A percentile compares a stretch with the other conserved stretches of the same genome.
phyloP scores from a whole-genome alignment of 2,888 invertebrate genomes.

The Ypsolopha sequella region DNA sequence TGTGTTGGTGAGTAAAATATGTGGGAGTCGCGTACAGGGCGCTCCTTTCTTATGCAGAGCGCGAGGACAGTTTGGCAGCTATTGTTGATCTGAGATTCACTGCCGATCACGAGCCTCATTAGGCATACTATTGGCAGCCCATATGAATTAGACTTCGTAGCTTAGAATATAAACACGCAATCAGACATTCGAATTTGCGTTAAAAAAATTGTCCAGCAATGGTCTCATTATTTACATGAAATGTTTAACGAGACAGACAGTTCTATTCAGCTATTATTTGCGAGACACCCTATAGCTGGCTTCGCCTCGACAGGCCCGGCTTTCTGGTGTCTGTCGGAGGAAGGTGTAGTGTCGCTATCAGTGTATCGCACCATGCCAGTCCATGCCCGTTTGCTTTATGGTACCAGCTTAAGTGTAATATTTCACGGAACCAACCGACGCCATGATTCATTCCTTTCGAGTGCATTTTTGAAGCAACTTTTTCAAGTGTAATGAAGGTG shows the following conservation, averaged over 20 bases:
- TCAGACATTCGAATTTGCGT: too few relatives aligned
- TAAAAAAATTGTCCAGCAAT: too few relatives aligned
- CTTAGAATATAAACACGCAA: too few relatives aligned
- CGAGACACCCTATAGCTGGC: constrained; percentile 39
- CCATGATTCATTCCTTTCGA: constrained; percentile 58
- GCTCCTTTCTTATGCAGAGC: constrained; percentile 21
- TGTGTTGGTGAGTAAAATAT: constrained; percentile 69
- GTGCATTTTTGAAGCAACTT: constrained; percentile 4
- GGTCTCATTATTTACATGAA: too few relatives aligned
- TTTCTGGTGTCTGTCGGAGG: constrained; percentile 60
- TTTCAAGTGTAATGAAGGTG: constrained; percentile 6
- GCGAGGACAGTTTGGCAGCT: too few relatives aligned
- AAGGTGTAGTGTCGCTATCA: constrained; percentile 62
- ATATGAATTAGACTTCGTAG: too few relatives aligned
- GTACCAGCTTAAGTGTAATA: constrained; percentile 67
- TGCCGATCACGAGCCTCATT: too few relatives aligned
- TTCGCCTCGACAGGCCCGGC: constrained; percentile 30
- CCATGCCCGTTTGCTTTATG: constrained; percentile 60
- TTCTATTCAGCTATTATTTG: constrained; percentile 11
- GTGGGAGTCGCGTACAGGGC: constrained; percentile 63
- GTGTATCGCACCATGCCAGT: constrained; percentile 60
- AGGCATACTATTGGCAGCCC: too few relatives aligned
- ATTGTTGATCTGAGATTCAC: too few relatives aligned
- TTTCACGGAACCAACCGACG: constrained; percentile 63
- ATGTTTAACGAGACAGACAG: constrained; percentile 8